A percentile compares a stretch with the other conserved stretches of the same genome.
Conservation (phyloP, 2,888 invertebrate genomes). For the Dinocampus coccinellae region DNA sequence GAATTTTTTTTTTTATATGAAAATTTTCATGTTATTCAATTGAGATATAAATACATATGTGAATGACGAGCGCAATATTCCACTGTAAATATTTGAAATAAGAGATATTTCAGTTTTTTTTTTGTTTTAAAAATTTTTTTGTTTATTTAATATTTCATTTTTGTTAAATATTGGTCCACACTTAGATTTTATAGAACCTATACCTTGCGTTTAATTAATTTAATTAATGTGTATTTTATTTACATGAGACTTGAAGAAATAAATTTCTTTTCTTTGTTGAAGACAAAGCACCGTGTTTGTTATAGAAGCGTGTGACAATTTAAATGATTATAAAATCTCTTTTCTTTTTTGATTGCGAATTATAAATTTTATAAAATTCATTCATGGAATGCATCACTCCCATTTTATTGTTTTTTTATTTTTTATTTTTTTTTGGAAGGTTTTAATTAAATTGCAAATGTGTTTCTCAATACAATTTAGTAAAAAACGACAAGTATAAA, state of each 20-base stretch:
- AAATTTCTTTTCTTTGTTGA: background rate
- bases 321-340: background rate
- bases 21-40: background rate
- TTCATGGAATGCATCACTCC: constrained; percentile 66
- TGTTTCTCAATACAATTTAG: constrained; percentile 31
- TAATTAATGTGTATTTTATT: background rate
- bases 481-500: background rate
- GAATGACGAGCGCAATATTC: background rate
- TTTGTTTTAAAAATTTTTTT: background rate
- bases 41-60: background rate
- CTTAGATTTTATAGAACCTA: constrained; percentile 1
- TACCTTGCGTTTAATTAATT: background rate
- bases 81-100: constrained; percentile 3
- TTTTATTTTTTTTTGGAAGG: constrained; percentile 46
- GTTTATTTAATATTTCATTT: background rate
- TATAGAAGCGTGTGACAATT: background rate
- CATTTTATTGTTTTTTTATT: background rate
- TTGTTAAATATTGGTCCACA: constrained; percentile 1
- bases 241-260: background rate
- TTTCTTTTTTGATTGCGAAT: background rate
- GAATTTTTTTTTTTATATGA: background rate
- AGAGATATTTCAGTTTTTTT: background rate
- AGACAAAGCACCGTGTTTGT: too few relatives aligned
- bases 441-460: constrained; percentile 42
- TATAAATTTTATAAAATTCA: background rate